Conservation (phyloP, 1,140 invertebrate genomes). For the Sitobion miscanthi region DNA sequence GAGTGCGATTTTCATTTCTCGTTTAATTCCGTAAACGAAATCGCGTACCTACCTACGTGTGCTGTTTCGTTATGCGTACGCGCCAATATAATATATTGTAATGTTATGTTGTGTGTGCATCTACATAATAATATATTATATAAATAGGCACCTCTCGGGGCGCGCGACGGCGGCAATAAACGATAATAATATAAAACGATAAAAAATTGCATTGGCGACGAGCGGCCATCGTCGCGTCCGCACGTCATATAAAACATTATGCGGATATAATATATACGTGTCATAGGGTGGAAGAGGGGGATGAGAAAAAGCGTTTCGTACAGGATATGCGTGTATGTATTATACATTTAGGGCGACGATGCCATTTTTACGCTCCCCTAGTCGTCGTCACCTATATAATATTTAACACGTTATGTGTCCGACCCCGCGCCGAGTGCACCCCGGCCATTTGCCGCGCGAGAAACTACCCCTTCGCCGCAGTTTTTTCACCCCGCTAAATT, state of each 20-base stretch:
- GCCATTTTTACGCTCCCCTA: conserved; percentile 7
- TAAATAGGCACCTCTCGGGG: neutral
- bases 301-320: too few species aligned
- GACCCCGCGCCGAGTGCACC: neutral
- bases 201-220: neutral
- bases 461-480: neutral
- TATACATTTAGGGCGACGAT: neutral
- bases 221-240: neutral
- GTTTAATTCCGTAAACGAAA: neutral
- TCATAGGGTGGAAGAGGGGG: neutral
- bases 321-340: too few species aligned
- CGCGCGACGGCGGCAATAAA: neutral
- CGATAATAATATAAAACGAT: neutral
- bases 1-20: neutral
- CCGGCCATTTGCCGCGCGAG: neutral
- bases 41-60: neutral
- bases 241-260: neutral
- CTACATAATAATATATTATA: too few species aligned
- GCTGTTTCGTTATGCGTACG: neutral
- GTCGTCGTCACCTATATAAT: neutral
- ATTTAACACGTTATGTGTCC: neutral
- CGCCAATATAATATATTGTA: neutral
- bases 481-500: neutral
- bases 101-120: too few species aligned
- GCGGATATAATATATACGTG: neutral